These are phyloP conservation scores for Micrasema longulum DNA, from an alignment of 1,140 invertebrate species.

Conservation along the genomic window DNA sequence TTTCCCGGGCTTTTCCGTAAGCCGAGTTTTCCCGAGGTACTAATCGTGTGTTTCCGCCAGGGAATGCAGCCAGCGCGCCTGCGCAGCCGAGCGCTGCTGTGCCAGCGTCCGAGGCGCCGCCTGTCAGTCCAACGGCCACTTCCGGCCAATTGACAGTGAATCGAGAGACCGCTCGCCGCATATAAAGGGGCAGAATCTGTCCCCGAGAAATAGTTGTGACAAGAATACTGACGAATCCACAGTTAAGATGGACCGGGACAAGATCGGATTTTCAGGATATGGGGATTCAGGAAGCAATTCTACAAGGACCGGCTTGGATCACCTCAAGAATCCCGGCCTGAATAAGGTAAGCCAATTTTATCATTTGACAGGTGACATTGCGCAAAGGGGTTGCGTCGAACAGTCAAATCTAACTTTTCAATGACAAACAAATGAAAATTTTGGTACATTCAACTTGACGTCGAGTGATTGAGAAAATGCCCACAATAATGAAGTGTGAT, in stretches of 20 bases:
- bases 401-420: not conserved
- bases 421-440: too few species aligned
- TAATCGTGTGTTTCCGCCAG: slow-evolving; percentile 29
- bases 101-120: slow-evolving; percentile 22
- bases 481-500: too few species aligned
- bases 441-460: too few species aligned
- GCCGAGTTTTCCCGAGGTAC: slow-evolving; percentile 37
- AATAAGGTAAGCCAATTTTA: slow-evolving; percentile 76
- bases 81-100: slow-evolving; percentile 18
- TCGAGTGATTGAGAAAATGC: too few species aligned
- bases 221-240: slow-evolving; percentile 33
- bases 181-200: slow-evolving; percentile 21
- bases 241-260: slow-evolving; percentile 70
- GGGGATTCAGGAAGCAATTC: slow-evolving; percentile 66
- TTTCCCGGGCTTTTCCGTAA: slow-evolving; percentile 11
- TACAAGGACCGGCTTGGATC: slow-evolving; percentile 76
- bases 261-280: slow-evolving; percentile 72
- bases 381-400: slow-evolving; percentile 11
- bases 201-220: not conserved
- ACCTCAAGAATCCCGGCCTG: slow-evolving; percentile 78
- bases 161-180: not conserved
- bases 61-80: slow-evolving; percentile 19
- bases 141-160: slow-evolving; percentile 33
- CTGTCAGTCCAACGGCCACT: slow-evolving; percentile 42
- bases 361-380: slow-evolving; percentile 20